Conservation (phyloP, 30 jellyfish, hydroid and myxozoan genomes). For the Chironex yamaguchii region DNA sequence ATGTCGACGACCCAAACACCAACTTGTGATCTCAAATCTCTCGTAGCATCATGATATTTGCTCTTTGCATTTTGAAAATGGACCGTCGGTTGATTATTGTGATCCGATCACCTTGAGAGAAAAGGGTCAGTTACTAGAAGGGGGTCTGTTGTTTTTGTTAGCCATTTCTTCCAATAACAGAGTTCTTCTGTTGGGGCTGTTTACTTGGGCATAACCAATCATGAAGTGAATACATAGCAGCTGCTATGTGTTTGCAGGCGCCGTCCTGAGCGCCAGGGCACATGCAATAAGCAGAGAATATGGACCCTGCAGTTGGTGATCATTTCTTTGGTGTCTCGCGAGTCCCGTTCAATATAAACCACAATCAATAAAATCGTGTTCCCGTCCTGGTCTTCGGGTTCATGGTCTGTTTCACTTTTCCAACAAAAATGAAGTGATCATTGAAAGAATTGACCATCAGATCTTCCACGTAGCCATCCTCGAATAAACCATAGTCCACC, state of each 20-base stretch:
- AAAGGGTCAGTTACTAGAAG: slow-evolving; percentile 58
- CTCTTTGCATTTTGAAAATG: too few species aligned
- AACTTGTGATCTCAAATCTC: too few species aligned
- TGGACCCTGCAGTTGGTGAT: slow-evolving; percentile 73
- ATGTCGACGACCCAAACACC: too few species aligned
- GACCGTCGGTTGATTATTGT: too few species aligned
- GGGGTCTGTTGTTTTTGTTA: slow-evolving; percentile 60
- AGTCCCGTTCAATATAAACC: slow-evolving; percentile 55
- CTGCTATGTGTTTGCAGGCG: slow-evolving; percentile 71
- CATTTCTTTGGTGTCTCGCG: slow-evolving; percentile 24
- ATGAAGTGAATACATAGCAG: slow-evolving; percentile 69
- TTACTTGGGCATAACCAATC: slow-evolving; percentile 59
- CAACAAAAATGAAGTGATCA: slow-evolving; percentile 62
- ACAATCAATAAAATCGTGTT: slow-evolving; percentile 47
- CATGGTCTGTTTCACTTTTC: slow-evolving; percentile 61
- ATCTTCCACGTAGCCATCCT: slow-evolving; percentile 44
- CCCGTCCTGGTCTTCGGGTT: slow-evolving; percentile 38
- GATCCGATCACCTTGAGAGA: too few species aligned
- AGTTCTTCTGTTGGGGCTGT: slow-evolving; percentile 68
- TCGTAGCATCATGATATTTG: too few species aligned
- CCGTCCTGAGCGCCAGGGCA: slow-evolving; percentile 73
- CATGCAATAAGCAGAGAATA: slow-evolving; percentile 44
- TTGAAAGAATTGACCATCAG: slow-evolving; percentile 22
- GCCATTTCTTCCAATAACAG: slow-evolving; percentile 51
- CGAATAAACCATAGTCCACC: slow-evolving; percentile 37